Base-by-base conservation (phyloP, 30 jellyfish, hydroid and myxozoan species). In the Catostylus mosaicus region DNA sequence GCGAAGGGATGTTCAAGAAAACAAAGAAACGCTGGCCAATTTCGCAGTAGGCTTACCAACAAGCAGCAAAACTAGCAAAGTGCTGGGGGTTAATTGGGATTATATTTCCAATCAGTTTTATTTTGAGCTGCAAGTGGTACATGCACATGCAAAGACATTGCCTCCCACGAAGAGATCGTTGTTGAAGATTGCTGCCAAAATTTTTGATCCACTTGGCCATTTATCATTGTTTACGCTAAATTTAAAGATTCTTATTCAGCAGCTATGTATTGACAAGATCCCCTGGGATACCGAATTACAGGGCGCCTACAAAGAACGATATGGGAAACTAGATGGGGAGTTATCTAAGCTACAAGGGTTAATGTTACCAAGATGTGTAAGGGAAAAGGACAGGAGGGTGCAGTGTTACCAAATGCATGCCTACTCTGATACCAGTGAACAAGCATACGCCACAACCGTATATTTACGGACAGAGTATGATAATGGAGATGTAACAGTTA, bases 141-240 rank as follows among this genome's bases (percentile, higher is more conserved):
- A n/a, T n/a, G n/a, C n/a, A n/a, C n/a, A n/a, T 40, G 77, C 77
- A 47, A 35, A 6, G 4, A 30, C 27, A 14, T 36, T 47, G 18
- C 52, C 67, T 61, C 82, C 67, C 23, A 35, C 82, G 31, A 70
- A 70, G 26, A 32, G 67, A 30, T 70, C 82, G 30, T 32, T 70
- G 14, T 45, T 70, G 33, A 32, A 36, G 9, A 38, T 70, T 31
- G 74, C 82, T 8, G 82, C 82, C 4, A 70, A 34, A 34, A 30
- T 70, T 19, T 70, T 70, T 36, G 82, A 64, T 31, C 48, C 77
- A 3, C 51, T 64, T 23, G 77, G 77, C 10, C 22, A 29, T 19
- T 64, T 64, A 11, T 26, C 27, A 7, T 8, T 64, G 77, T 64
- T 64, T 64, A 64, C 77, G 8, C 10, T 64, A 7, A 64, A 64